phyloP scores from a whole-genome alignment of 2,888 invertebrate genomes.

The Drosophila borealis region DNA sequence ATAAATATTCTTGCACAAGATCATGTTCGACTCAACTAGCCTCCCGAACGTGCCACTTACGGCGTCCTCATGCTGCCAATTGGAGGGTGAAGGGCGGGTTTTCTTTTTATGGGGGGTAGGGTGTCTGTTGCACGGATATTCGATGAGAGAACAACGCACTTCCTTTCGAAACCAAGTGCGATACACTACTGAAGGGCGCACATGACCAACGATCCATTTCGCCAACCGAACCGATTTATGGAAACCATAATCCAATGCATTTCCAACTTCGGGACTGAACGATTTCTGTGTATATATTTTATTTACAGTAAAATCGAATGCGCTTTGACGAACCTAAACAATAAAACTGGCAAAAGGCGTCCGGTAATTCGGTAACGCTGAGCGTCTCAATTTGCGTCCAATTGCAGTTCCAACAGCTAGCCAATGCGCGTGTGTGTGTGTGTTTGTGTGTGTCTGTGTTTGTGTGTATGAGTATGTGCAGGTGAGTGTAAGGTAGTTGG shows the following conservation, averaged over 20 bases:
- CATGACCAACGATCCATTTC: neutral
- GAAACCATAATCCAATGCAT: constrained; percentile 17
- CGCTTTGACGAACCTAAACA: constrained; percentile 26
- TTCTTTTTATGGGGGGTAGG: too few relatives aligned
- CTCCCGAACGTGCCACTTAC: constrained; percentile 6
- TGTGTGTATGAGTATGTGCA: constrained; percentile 15
- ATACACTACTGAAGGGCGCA: constrained; percentile 29
- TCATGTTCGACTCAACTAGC: neutral
- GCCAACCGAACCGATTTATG: constrained; percentile 1
- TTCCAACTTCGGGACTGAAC: constrained; percentile 6
- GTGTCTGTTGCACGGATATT: too few relatives aligned
- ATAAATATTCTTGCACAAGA: neutral
- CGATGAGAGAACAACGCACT: constrained; percentile 17
- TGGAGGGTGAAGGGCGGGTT: neutral
- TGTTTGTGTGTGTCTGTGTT: constrained; percentile 2
- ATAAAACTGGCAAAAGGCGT: constrained; percentile 17
- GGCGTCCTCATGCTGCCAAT: constrained; percentile 8
- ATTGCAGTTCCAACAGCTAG: constrained; percentile 1
- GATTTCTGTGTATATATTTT: constrained; percentile 9
- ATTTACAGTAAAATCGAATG: constrained; percentile 20
- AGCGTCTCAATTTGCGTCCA: constrained; percentile 23
- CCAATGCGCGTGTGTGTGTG: constrained; percentile 1
- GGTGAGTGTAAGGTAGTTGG: constrained; percentile 14
- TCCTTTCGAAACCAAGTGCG: constrained; percentile 30
- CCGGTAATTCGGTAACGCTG: constrained; percentile 18